These are phyloP conservation scores for Drosophila kurseongensis DNA, from an alignment of 1,140 invertebrate species.

Conservation along the genomic window DNA sequence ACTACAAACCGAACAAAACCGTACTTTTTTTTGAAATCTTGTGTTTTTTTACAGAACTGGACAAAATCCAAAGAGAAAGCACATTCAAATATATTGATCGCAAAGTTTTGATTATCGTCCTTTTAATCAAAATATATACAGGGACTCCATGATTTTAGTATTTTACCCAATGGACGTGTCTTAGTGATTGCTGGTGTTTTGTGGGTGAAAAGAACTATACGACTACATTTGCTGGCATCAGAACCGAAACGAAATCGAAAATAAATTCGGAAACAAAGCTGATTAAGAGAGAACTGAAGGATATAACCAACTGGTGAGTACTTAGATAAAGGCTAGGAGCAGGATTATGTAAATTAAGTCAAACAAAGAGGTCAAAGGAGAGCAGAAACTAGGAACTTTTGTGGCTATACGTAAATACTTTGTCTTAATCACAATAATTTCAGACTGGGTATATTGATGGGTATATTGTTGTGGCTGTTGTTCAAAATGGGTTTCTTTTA, in stretches of 20 bases:
- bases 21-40: no score
- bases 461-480: conserved; percentile 44
- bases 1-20: no score
- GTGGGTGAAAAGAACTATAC: conserved; percentile 33
- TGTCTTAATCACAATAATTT: conserved; percentile 43
- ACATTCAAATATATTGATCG: not conserved
- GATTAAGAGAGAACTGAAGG: conserved; percentile 26
- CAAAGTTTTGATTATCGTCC: not conserved
- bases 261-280: conserved; percentile 28
- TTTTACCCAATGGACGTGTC: conserved; percentile 3
- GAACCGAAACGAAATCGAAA: conserved; percentile 42
- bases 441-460: conserved; percentile 32
- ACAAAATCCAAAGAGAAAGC: not conserved
- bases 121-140: conserved; percentile 8
- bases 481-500: conserved; percentile 9
- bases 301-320: conserved; percentile 9
- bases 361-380: conserved; percentile 11
- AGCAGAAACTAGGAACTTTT: conserved; percentile 39
- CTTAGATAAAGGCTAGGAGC: conserved; percentile 22
- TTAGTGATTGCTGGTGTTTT: conserved; percentile 4
- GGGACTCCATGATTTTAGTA: not conserved
- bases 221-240: conserved; percentile 52
- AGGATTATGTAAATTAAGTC: conserved; percentile 16
- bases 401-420: conserved; percentile 49
- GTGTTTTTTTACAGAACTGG: not conserved